phyloP scores from a whole-genome alignment of 2,888 invertebrate genomes.

The Bellardia bayeri region DNA sequence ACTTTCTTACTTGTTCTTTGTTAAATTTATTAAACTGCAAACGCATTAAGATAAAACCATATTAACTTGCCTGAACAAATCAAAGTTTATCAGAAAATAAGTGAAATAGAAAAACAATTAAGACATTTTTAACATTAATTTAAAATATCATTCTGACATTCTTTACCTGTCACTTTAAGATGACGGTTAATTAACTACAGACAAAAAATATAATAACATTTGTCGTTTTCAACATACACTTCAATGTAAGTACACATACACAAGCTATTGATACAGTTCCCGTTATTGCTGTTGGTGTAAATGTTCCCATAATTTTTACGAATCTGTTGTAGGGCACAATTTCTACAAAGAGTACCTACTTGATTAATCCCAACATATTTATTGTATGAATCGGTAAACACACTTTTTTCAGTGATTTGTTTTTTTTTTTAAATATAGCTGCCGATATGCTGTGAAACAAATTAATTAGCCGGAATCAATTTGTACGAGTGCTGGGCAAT shows the following conservation, averaged over 20 bases:
- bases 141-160: not conserved
- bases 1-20: not conserved
- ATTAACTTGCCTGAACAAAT: not conserved
- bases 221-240: not conserved
- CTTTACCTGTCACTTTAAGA: constrained; percentile 6
- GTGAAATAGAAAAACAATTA: constrained; percentile 5
- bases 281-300: too few species aligned
- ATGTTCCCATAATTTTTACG: too few species aligned
- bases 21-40: not conserved
- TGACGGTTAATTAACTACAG: constrained; percentile 18
- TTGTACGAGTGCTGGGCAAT: too few species aligned
- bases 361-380: too few species aligned
- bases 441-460: too few species aligned
- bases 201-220: not conserved
- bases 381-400: too few species aligned
- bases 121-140: not conserved
- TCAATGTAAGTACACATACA: not conserved
- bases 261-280: too few species aligned
- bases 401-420: too few species aligned
- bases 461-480: too few species aligned
- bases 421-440: too few species aligned
- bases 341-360: too few species aligned
- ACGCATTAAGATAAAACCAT: not conserved
- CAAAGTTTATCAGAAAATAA: not conserved
- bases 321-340: too few species aligned